Evolutionary conservation across 2,888 invertebrate genomes (phyloP), one percentile per base, ranked within the genome.

Genomic region (Gymnocheta viridis): DNA sequence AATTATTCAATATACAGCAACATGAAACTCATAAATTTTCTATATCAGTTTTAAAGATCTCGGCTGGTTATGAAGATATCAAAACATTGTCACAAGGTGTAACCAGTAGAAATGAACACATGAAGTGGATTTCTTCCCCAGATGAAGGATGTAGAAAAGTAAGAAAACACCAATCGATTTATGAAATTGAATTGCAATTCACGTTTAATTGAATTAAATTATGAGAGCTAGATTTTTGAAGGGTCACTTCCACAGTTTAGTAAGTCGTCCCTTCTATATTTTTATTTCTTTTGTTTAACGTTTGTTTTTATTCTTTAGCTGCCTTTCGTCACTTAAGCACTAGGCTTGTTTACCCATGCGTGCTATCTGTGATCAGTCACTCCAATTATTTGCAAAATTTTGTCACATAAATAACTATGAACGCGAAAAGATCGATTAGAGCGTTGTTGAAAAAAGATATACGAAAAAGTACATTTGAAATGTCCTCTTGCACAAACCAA

Each of bases 361-460:
- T 88, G 87, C 88, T 89, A 90, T 90, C 90, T 90, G 88, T 89
- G 91, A 90, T 90, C 90, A 89, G 89, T 91, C 91, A 91, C 91
- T 91, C 91, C 91, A 91, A 91, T 91, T 91, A 91, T 91, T 91
- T 91, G 91, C 89, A 89, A 90, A 91, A 91, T 91, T 91, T 91
- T 91, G 91, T 91, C 91, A 91, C 91, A 91, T 91, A 91, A 91
- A 91, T 91, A 91, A 91, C 91, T 89, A 89, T 88, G 86, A 80
- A 79, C 60, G 72, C 64, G 56, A 76, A 84, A 84, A 84, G 81
- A 84, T 84, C 81, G 84, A 84, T 84, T 81, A 84, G 77, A 81
- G 76, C 47, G 62, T 32, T 14, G 32, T 32, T 32, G 24, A 62
- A 67, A 60, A 32, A 64, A 47, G 41, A 19, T 19, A 5, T 29